phyloP scores from a whole-genome alignment of 2,797 vertebrate genomes.

The Helicolenus hilgendorfi region DNA sequence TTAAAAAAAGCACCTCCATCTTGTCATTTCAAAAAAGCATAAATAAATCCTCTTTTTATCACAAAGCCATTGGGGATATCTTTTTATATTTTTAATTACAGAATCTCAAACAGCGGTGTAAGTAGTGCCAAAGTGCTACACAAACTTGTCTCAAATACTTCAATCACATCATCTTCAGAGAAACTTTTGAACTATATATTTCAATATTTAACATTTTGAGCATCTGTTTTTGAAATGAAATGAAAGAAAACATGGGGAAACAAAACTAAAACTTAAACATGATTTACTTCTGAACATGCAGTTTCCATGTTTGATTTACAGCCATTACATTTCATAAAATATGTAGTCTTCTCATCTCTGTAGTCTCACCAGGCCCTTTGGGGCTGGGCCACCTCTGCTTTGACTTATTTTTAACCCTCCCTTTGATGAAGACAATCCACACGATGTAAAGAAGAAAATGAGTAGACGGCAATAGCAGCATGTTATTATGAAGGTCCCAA shows the following conservation, averaged over 20 bases:
- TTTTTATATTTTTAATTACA: background rate
- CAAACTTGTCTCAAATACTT: background rate
- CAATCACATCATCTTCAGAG: background rate
- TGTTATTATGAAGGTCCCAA: constrained; percentile 87
- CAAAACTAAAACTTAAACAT: background rate
- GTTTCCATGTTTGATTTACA: constrained; percentile 13
- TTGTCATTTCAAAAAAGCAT: background rate
- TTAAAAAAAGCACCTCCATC: background rate
- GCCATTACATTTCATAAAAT: background rate
- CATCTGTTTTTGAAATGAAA: background rate
- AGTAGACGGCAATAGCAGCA: constrained; percentile 67
- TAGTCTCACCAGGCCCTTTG: constrained; percentile 12
- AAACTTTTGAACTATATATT: background rate
- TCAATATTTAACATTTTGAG: background rate
- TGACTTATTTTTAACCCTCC: constrained; percentile 74
- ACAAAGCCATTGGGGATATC: background rate
- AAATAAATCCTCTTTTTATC: background rate
- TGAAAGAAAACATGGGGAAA: background rate
- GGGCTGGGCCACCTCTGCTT: constrained; percentile 49
- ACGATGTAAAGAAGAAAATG: constrained; percentile 69
- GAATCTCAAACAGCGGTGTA: background rate
- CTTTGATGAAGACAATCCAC: constrained; percentile 77
- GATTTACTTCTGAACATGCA: background rate
- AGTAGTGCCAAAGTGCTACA: background rate
- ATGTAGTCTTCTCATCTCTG: constrained; percentile 6